These are phyloP conservation scores for Asobara japonica DNA, from an alignment of 1,140 invertebrate species.

Conservation along the genomic window DNA sequence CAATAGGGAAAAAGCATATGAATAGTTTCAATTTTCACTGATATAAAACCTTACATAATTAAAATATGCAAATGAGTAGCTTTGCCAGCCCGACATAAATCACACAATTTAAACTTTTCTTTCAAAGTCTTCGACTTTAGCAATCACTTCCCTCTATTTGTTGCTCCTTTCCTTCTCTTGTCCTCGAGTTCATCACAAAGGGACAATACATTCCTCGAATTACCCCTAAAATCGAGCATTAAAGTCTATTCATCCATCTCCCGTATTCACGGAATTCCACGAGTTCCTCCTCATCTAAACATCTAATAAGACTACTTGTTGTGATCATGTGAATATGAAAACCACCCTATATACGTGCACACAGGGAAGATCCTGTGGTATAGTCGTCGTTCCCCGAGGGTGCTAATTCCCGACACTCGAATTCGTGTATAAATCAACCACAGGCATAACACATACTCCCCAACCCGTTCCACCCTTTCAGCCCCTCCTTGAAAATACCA, in stretches of 20 bases:
- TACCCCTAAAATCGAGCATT: no score
- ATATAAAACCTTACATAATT: no score
- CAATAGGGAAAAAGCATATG: no score
- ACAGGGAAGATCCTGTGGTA: not conserved
- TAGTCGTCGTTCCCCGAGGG: not conserved
- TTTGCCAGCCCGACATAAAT: no score
- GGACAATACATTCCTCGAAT: no score
- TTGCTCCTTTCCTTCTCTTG: no score
- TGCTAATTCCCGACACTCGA: slow-evolving; percentile 26
- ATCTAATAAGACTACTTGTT: not conserved
- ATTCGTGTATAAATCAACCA: slow-evolving; percentile 32
- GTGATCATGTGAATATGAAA: not conserved
- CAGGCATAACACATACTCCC: slow-evolving; percentile 14
- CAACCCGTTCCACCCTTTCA: not conserved
- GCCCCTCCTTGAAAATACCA: not conserved
- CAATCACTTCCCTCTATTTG: no score
- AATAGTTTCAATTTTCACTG: no score
- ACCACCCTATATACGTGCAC: not conserved
- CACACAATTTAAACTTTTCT: no score
- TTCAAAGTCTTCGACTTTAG: no score
- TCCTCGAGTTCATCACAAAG: no score
- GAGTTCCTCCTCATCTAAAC: not conserved
- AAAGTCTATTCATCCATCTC: not conserved
- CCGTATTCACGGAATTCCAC: not conserved
- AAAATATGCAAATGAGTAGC: no score